phyloP scores from a whole-genome alignment of 2,113 vertebrate species.

The Rissa tridactyla region DNA sequence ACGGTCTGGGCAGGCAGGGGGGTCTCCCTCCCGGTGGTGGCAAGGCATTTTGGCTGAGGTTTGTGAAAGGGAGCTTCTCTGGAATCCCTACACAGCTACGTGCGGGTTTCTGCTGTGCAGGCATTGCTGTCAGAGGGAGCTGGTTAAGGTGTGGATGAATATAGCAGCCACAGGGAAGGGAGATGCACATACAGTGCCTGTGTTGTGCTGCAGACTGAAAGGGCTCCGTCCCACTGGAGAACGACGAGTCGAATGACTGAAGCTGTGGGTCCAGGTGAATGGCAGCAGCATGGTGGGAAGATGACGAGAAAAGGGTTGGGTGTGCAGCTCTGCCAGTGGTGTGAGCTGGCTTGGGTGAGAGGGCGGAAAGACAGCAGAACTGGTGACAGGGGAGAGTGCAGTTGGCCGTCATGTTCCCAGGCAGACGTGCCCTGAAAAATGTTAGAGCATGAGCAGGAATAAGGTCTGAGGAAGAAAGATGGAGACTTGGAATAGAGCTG shows the following conservation, averaged over 20 bases:
- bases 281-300: neutral
- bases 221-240: neutral
- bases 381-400: neutral
- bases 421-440: neutral
- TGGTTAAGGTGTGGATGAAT: rapidly evolving
- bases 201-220: rapidly evolving
- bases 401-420: neutral
- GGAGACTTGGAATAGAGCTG: neutral
- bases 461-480: neutral
- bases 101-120: neutral
- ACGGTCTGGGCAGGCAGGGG: neutral
- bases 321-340: neutral
- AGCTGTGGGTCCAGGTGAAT: neutral
- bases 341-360: neutral
- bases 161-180: neutral
- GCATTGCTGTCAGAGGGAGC: neutral
- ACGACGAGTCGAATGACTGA: rapidly evolving
- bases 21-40: neutral
- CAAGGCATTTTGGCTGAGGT: neutral
- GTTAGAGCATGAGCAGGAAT: neutral
- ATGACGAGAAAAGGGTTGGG: neutral
- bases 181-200: rapidly evolving
- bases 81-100: rapidly evolving
- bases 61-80: rapidly evolving
- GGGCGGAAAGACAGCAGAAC: neutral